phyloP scores from a whole-genome alignment of 2,113 vertebrate species.

The Terrapene triunguis region DNA sequence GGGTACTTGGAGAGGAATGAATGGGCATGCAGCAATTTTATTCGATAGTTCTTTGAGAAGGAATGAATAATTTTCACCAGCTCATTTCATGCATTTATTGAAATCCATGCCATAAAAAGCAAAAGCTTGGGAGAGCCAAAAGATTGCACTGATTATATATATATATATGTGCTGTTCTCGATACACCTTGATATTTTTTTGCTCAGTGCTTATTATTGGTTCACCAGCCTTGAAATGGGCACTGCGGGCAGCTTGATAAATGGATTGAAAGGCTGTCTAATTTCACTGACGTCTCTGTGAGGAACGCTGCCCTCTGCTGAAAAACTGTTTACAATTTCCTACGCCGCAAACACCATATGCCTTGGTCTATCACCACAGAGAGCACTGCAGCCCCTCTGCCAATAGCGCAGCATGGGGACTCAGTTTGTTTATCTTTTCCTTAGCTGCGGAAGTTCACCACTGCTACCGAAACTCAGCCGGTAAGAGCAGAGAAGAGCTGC shows the following conservation, averaged over 20 bases:
- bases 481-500: background rate
- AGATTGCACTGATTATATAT: background rate
- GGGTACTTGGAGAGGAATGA: background rate
- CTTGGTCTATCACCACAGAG: background rate
- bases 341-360: background rate
- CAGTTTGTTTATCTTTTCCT: background rate
- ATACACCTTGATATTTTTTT: background rate
- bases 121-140: slow-evolving; percentile 15
- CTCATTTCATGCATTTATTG: slow-evolving; percentile 30
- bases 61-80: background rate
- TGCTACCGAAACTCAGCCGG: background rate
- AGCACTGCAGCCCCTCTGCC: background rate
- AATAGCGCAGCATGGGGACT: background rate
- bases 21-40: background rate
- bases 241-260: slow-evolving; percentile 59
- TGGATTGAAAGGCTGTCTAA: slow-evolving; percentile 10
- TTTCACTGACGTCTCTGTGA: background rate
- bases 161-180: background rate
- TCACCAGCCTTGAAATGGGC: slow-evolving; percentile 53
- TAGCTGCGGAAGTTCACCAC: background rate
- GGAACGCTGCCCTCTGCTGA: background rate
- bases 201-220: slow-evolving; percentile 12
- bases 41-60: background rate
- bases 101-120: slow-evolving; percentile 33
- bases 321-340: background rate